These are phyloP conservation scores for Ptychochromis oligacanthus DNA, from an alignment of 2,113 vertebrate species.

Conservation along the genomic window DNA sequence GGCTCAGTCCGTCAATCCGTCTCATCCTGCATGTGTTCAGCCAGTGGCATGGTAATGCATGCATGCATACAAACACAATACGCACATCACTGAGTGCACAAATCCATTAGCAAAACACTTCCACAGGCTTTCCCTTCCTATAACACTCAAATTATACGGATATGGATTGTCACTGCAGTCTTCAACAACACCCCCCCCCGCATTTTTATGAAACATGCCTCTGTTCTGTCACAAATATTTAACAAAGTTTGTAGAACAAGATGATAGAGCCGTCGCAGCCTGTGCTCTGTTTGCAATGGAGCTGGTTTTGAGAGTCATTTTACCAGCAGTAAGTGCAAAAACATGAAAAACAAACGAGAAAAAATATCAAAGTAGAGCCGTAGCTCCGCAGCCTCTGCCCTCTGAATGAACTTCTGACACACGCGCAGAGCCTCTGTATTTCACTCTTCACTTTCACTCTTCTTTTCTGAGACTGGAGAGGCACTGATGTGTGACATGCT, in stretches of 20 bases:
- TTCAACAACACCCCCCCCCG: background rate
- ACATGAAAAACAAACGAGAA: constrained; percentile 15
- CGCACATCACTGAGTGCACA: constrained; percentile 27
- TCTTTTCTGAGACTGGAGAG: constrained; percentile 34
- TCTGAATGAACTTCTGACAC: constrained; percentile 67
- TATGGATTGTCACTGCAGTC: constrained; percentile 22
- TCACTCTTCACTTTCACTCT: constrained; percentile 5
- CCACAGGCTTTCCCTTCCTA: constrained; percentile 19
- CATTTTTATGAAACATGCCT: constrained; percentile 8
- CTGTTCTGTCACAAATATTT: constrained; percentile 44
- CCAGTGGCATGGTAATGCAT: constrained; percentile 21
- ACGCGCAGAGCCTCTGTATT: constrained; percentile 10
- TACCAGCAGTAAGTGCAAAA: constrained; percentile 33
- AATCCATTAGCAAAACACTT: constrained; percentile 59
- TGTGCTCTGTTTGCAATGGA: constrained; percentile 25
- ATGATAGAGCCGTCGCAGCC: constrained; percentile 34
- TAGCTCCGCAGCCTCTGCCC: constrained; percentile 39
- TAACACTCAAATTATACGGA: constrained; percentile 22
- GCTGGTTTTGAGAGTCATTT: constrained; percentile 15
- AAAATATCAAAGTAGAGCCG: constrained; percentile 39
- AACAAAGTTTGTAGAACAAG: constrained; percentile 41
- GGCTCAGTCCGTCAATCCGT: constrained; percentile 27
- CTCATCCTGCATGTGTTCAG: constrained; percentile 45
- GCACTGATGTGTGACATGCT: constrained; percentile 43
- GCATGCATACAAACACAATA: constrained; percentile 35